Evolutionary conservation across 2,888 invertebrate species (phyloP).

Genomic region (Podotricha telesiphe): DNA sequence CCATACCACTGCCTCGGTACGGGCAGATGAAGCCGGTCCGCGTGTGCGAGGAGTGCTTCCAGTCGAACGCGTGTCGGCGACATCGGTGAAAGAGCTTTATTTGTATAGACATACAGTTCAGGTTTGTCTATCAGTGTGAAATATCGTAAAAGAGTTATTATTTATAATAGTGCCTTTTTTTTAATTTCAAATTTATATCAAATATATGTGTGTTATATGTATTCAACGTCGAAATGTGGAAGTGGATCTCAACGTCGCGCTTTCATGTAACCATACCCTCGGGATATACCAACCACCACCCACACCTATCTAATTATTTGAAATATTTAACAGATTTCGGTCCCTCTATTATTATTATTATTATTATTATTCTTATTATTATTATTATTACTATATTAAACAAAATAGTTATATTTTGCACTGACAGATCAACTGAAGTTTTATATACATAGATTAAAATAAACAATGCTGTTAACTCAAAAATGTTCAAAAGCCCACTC

Average conservation of each 20-base stretch:
- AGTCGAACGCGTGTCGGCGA: slow-evolving; percentile 55
- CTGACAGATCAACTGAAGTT: neutral
- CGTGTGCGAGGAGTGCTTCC: slow-evolving; percentile 95
- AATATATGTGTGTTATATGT: too few species aligned
- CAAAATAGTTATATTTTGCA: neutral
- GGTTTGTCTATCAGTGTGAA: neutral
- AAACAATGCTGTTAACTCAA: slow-evolving; percentile 11
- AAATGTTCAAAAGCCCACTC: neutral
- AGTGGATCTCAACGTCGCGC: too few species aligned
- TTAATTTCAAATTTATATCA: too few species aligned
- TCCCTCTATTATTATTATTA: too few species aligned
- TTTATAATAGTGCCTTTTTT: too few species aligned
- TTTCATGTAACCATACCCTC: too few species aligned
- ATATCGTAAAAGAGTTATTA: neutral
- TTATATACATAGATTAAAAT: neutral
- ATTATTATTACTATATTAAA: too few species aligned
- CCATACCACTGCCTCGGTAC: slow-evolving; percentile 95
- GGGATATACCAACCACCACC: too few species aligned
- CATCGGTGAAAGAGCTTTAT: slow-evolving; percentile 55
- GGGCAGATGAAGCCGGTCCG: slow-evolving; percentile 96
- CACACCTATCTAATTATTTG: too few species aligned
- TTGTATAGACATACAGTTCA: neutral
- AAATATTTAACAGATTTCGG: too few species aligned
- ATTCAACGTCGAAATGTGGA: too few species aligned
- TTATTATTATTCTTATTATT: too few species aligned